Percentiles rank a stretch among this genome's conserved stretches.
phyloP scores from a whole-genome alignment of 2,113 vertebrate species.

The Panurus biarmicus region DNA sequence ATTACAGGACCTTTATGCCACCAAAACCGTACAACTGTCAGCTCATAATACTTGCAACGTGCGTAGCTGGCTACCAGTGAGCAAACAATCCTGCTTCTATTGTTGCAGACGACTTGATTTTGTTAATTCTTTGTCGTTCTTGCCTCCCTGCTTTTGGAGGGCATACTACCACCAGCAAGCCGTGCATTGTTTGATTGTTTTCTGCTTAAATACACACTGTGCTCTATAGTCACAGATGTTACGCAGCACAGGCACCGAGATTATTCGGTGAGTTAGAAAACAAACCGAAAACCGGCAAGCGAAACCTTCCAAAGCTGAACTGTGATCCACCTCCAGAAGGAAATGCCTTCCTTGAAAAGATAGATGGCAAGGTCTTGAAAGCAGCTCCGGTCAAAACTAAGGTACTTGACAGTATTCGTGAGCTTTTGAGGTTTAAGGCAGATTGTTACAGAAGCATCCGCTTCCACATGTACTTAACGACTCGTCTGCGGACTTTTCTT shows the following conservation, averaged over 20 bases:
- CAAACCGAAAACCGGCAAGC: neutral
- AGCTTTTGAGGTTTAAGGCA: neutral
- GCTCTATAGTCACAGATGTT: neutral
- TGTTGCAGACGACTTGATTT: neutral
- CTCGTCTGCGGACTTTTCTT: neutral
- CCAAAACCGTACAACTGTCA: neutral
- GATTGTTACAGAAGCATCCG: neutral
- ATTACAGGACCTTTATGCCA: neutral
- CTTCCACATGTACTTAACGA: neutral
- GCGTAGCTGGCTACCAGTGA: neutral
- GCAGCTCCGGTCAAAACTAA: neutral
- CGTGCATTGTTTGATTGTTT: neutral
- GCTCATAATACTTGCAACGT: neutral
- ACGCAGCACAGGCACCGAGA: neutral
- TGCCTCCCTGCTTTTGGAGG: neutral
- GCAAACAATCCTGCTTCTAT: neutral
- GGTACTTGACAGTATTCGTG: accelerated
- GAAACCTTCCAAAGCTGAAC: neutral
- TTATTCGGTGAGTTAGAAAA: neutral
- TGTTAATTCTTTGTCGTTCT: neutral
- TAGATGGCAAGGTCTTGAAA: neutral
- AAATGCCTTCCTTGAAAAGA: neutral
- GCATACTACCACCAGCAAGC: neutral
- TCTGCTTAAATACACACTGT: neutral
- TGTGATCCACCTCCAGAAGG: neutral